Base-by-base conservation (phyloP, 2,797 vertebrate genomes). In the Peromyscus aztecus region DNA sequence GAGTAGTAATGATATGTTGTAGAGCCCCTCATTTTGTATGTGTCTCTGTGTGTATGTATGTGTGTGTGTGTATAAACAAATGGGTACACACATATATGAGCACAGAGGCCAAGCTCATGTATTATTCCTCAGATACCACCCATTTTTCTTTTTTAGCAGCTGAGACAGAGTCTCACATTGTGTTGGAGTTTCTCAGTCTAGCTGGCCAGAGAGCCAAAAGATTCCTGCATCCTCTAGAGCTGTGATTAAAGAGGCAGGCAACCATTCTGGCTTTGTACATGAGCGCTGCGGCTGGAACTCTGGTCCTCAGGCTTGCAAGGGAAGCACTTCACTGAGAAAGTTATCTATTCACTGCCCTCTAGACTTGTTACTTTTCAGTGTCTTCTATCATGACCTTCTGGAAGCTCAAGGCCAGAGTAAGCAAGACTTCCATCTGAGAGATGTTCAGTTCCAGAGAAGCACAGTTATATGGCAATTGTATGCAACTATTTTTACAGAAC, bases 351-450 rank as follows among this genome's bases (percentile, higher is more conserved):
- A 43, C 19, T 49, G 5, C 12, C 19, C 29, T 65, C 61, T 34
- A 14, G 5, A 46, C 13, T 12, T 23, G 11, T 2, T 43, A 40
- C 10, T 65, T 81, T 34, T 81, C 10, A 67, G 23, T 16, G 14
- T 55, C 16, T 91, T 95, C 17, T 23, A 19, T 52, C 80, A 81
- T 11, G 40, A 49, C 4, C 3, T 40, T 31, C 10, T 52, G 31
- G 6, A 90, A 14, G 8, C 6, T 9, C 2, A 12, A 9, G 46
- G 13, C 0, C n/a, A 75, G 4, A 40, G 0, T 19, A 57, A 46
- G 27, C 4, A 85, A 49, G 29, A 67, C 17, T 14, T 73, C 11
- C 0, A 4, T 1, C 19, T 55, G 9, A 52, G 4, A 13, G 2
- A 17, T 31, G 8, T 40, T n/a, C 16, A 27, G 3, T 57, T 13